phyloP scores from a whole-genome alignment of 2,113 vertebrate genomes.

The Cercopithecus mona region DNA sequence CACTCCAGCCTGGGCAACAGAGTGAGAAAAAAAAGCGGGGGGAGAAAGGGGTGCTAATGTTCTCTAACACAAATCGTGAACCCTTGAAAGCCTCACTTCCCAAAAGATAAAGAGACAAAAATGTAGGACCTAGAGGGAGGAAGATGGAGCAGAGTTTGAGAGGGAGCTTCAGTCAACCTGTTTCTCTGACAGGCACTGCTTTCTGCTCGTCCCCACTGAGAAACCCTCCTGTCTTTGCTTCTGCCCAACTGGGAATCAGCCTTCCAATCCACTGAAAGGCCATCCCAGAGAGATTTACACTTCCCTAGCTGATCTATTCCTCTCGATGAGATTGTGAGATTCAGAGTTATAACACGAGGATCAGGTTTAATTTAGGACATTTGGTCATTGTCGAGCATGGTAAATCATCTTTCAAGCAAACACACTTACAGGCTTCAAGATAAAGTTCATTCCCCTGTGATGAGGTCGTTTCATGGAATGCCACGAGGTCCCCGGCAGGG shows the following conservation, averaged over 20 bases:
- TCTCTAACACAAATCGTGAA: neutral
- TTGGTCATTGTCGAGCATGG: conserved; percentile 73
- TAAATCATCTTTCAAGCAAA: conserved; percentile 85
- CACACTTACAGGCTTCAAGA: conserved; percentile 79
- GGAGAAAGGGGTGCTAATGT: neutral
- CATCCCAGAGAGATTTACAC: neutral
- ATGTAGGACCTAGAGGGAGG: neutral
- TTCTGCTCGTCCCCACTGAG: neutral
- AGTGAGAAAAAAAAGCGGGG: neutral
- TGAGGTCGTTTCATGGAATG: conserved; percentile 67
- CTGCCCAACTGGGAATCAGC: neutral
- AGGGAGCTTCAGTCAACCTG: neutral
- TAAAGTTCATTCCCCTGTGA: conserved; percentile 77
- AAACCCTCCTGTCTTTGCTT: neutral
- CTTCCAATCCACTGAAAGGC: neutral
- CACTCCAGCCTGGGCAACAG: too few relatives aligned
- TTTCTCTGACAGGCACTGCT: neutral
- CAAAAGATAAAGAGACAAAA: neutral
- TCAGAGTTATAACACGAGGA: conserved; percentile 70
- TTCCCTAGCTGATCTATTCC: neutral
- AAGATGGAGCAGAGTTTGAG: neutral
- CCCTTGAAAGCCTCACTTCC: neutral
- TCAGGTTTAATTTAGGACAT: conserved; percentile 81
- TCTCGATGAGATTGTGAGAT: neutral
- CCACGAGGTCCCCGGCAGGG: conserved; percentile 70